A percentile compares a stretch with the other conserved stretches of the same genome.
phyloP scores from a whole-genome alignment of 2,113 vertebrate species.

The Nerophis lumbriciformis region DNA sequence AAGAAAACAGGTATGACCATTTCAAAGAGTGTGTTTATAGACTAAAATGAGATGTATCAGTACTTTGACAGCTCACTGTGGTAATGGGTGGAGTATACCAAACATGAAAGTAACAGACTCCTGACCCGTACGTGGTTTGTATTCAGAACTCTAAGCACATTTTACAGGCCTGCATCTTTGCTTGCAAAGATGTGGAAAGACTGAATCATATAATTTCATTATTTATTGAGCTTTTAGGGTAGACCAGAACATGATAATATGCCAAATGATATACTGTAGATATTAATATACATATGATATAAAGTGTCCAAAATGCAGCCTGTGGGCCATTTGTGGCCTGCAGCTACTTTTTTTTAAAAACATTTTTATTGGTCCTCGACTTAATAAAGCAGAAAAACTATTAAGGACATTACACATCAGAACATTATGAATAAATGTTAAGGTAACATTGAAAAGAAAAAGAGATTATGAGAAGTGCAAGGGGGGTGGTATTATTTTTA shows the following conservation, averaged over 20 bases:
- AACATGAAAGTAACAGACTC: conserved; percentile 28
- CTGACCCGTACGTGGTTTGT: conserved; percentile 13
- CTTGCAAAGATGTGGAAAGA: conserved; percentile 21
- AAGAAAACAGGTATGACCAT: conserved; percentile 5
- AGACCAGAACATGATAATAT: background rate
- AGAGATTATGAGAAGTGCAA: too few relatives aligned
- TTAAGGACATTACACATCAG: too few relatives aligned
- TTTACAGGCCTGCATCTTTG: conserved; percentile 27
- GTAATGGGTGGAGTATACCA: conserved; percentile 27
- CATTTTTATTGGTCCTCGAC: too few relatives aligned
- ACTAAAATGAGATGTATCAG: conserved; percentile 10
- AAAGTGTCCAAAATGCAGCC: too few relatives aligned
- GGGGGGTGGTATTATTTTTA: too few relatives aligned
- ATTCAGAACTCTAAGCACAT: conserved; percentile 12
- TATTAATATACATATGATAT: too few relatives aligned
- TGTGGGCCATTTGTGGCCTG: too few relatives aligned
- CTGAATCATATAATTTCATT: conserved; percentile 41
- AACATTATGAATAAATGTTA: too few relatives aligned
- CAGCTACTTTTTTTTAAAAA: too few relatives aligned
- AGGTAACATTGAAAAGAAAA: too few relatives aligned
- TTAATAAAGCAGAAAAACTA: too few relatives aligned
- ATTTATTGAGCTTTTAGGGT: background rate
- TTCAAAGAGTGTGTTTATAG: background rate
- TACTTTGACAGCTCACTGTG: conserved; percentile 16
- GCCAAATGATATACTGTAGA: too few relatives aligned